Evolutionary conservation across 2,797 vertebrate species (phyloP).

Genomic region (Iguana delicatissima): DNA sequence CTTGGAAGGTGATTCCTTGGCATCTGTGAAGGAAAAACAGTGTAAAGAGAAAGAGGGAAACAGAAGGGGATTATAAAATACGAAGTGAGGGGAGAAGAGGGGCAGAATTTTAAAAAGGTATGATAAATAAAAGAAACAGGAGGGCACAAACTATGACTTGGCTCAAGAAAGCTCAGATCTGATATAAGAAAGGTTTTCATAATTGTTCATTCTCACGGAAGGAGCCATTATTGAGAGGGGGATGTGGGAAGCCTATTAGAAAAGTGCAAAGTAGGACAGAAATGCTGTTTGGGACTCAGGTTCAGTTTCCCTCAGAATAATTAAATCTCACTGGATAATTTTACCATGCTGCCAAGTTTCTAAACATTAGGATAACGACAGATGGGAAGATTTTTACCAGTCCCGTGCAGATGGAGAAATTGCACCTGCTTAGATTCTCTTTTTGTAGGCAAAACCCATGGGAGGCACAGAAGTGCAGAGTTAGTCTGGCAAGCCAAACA

Average conservation of each 20-base stretch:
- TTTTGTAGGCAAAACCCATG: not conserved
- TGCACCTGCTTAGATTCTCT: not conserved
- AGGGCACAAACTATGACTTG: not conserved
- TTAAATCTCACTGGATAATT: not conserved
- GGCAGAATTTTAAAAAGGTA: conserved; percentile 4
- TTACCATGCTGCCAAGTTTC: not conserved
- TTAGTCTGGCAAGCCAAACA: not conserved
- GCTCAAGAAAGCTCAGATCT: not conserved
- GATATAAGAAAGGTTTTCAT: too few species aligned
- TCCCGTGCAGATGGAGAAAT: not conserved
- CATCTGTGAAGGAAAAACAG: conserved; percentile 28
- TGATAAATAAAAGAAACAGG: not conserved
- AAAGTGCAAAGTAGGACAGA: not conserved
- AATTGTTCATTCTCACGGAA: not conserved
- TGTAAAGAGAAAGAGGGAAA: conserved; percentile 51
- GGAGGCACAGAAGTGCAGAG: not conserved
- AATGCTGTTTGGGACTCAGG: not conserved
- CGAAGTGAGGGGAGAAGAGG: not conserved
- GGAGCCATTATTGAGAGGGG: too few species aligned
- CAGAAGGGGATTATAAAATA: not conserved
- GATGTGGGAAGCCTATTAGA: not conserved
- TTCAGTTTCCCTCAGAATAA: not conserved
- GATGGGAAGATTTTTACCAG: not conserved
- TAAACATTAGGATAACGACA: not conserved
- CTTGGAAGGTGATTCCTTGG: conserved; percentile 7